These are phyloP conservation scores for Amblyopsis rosae DNA, from an alignment of 2,113 vertebrate species.

Conservation along the genomic window DNA sequence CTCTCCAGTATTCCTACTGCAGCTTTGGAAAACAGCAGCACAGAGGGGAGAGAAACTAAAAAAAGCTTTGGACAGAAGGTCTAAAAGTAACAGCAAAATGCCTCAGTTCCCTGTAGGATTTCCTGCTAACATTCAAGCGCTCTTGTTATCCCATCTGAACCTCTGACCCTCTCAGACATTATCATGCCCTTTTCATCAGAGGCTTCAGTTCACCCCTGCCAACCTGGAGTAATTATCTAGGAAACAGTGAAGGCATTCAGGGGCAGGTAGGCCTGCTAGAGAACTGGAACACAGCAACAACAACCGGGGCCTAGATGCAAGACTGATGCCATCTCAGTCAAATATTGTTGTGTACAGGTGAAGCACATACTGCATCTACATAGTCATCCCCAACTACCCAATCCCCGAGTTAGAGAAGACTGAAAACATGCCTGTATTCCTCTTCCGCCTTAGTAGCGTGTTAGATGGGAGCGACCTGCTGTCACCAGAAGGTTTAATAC, in stretches of 20 bases:
- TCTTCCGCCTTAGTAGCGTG: background rate
- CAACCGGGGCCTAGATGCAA: background rate
- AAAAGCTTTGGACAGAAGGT: background rate
- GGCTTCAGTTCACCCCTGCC: background rate
- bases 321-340: background rate
- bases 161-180: slow-evolving; percentile 1
- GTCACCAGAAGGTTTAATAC: background rate
- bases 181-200: slow-evolving; percentile 1
- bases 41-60: no score
- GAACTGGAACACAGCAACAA: background rate
- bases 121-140: background rate
- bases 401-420: background rate
- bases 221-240: slow-evolving; percentile 7
- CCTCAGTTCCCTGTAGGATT: background rate
- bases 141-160: background rate
- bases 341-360: background rate
- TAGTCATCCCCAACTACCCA: background rate
- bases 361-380: background rate
- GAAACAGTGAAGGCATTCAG: background rate
- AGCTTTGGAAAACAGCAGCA: background rate
- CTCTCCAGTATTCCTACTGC: background rate
- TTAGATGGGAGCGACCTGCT: background rate
- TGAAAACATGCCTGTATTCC: background rate
- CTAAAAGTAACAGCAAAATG: background rate
- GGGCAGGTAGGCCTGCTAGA: background rate